Percentiles rank a stretch among this genome's conserved stretches.
Conservation (phyloP, 2,113 vertebrate species). For the Ptilorrhoa leucosticta region DNA sequence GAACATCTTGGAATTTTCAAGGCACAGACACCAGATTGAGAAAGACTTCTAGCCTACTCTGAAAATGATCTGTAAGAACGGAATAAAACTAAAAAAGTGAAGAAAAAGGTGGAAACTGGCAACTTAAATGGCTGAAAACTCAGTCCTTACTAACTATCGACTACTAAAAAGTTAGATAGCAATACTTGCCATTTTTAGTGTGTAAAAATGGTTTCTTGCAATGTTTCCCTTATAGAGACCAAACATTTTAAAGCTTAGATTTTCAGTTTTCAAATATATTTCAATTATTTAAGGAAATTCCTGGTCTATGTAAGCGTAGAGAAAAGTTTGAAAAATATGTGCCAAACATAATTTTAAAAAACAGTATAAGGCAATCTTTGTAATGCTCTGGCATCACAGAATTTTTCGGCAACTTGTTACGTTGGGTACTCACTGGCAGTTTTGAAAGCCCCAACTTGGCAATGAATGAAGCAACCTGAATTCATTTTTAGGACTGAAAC, state of each 20-base stretch:
- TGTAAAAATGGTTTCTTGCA: neutral
- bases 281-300: neutral
- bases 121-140: neutral
- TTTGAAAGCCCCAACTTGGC: neutral
- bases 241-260: neutral
- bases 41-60: neutral
- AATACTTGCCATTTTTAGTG: neutral
- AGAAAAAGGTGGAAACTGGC: neutral
- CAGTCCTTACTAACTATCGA: neutral
- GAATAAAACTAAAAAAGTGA: neutral
- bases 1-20: neutral
- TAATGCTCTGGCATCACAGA: neutral
- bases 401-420: neutral
- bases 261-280: neutral
- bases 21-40: neutral
- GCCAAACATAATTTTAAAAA: neutral
- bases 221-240: neutral
- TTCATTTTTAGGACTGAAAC: neutral
- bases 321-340: neutral
- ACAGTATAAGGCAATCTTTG: neutral
- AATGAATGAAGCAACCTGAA: neutral
- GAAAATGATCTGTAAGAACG: neutral
- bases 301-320: neutral
- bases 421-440: neutral
- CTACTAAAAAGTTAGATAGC: neutral